Evolutionary conservation across 1,140 invertebrate species (phyloP).

Genomic region (Cardiocondyla obscurior): DNA sequence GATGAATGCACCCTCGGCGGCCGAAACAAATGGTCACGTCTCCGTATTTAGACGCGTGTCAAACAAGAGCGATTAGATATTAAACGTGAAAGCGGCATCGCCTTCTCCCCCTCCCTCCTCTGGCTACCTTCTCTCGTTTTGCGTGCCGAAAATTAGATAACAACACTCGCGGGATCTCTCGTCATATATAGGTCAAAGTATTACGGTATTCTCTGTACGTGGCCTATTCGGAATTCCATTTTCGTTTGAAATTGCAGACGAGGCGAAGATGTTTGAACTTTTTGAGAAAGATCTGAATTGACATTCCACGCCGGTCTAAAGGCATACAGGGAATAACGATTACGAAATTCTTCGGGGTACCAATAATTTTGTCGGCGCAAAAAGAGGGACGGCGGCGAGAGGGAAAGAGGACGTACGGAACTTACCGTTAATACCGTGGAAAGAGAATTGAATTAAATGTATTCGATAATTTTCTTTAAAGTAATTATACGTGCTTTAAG

Average conservation of each 20-base stretch:
- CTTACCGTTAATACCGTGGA: neutral
- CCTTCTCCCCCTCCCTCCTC: too few species aligned
- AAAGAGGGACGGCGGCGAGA: neutral
- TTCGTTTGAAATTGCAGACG: conserved; percentile 39
- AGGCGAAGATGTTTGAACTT: conserved; percentile 42
- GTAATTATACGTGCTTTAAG: neutral
- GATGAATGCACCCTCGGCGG: neutral
- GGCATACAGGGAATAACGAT: conserved; percentile 43
- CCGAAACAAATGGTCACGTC: neutral
- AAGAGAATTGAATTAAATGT: neutral
- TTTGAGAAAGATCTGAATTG: conserved; percentile 39
- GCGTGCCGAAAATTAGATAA: neutral
- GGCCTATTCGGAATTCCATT: conserved; percentile 37
- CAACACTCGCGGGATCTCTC: neutral
- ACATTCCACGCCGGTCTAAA: conserved; percentile 35
- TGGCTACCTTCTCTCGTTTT: too few species aligned
- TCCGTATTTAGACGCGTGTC: neutral
- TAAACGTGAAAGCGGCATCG: neutral
- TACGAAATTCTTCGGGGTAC: conserved; percentile 17
- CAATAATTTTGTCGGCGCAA: neutral
- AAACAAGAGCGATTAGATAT: neutral
- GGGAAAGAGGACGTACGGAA: neutral
- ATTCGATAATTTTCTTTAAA: neutral
- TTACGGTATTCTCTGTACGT: conserved; percentile 15
- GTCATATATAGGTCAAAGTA: neutral